Evolutionary conservation across 2,797 vertebrate species (phyloP).

Genomic region (Cynodonichthys magdalenae): DNA sequence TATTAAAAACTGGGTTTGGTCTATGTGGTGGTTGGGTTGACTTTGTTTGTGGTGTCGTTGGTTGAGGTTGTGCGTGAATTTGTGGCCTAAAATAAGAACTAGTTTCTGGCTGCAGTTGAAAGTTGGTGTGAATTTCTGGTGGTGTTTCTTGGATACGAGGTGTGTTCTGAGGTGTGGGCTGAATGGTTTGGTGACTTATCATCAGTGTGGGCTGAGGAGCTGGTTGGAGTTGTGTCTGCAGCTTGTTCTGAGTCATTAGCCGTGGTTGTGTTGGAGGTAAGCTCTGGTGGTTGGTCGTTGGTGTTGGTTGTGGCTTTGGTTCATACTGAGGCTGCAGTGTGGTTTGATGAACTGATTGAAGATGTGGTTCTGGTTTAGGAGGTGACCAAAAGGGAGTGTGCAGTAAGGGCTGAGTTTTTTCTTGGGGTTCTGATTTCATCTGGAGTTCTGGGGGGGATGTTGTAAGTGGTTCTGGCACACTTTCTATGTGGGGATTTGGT

Average conservation of each 20-base stretch:
- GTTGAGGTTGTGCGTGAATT: constrained; percentile 11
- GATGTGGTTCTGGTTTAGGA: neutral
- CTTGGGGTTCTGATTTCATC: constrained; percentile 19
- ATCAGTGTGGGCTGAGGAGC: constrained; percentile 9
- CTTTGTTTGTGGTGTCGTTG: constrained; percentile 9
- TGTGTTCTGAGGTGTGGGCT: constrained; percentile 13
- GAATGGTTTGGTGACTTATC: neutral
- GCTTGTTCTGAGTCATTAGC: constrained; percentile 13
- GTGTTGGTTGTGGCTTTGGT: constrained; percentile 18
- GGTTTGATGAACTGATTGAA: constrained; percentile 16
- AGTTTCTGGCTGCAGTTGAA: constrained; percentile 22
- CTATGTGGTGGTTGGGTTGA: constrained; percentile 16
- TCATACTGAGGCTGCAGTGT: constrained; percentile 12
- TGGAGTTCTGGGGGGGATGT: constrained; percentile 10
- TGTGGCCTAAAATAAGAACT: constrained; percentile 29
- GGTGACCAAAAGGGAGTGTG: constrained; percentile 6
- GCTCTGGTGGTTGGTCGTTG: constrained; percentile 4
- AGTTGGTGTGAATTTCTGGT: constrained; percentile 9
- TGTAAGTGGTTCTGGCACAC: constrained; percentile 6
- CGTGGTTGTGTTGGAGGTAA: constrained; percentile 21
- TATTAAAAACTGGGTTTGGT: neutral
- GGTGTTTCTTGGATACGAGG: constrained; percentile 13
- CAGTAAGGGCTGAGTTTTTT: constrained; percentile 14
- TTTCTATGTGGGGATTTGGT: constrained; percentile 10
- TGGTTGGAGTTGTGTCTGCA: constrained; percentile 7